Base-by-base conservation (phyloP, 2,888 invertebrate species). In the Drosophila kambysellisi region DNA sequence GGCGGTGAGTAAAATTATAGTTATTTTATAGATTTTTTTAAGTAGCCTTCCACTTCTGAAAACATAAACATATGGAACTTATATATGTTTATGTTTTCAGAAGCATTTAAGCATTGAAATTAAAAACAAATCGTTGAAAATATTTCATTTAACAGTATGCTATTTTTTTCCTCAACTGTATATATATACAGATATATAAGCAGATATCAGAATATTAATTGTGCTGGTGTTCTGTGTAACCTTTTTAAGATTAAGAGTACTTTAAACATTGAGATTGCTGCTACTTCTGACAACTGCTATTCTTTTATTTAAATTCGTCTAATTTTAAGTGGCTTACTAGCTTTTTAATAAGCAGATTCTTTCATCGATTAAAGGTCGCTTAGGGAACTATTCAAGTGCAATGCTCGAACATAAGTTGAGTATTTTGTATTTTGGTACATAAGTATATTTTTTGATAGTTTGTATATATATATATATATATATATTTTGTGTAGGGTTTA, bases 261-360 rank as follows among this genome's bases (percentile, higher is more conserved):
- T 48, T 43, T 20, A 5, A 39, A 29, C 25, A 39, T 43, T 32
- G 57, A 60, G 57, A 57, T 60, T 63, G 53, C 65, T 51, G 79
- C 53, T 66, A 60, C 74, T 66, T 12, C 54, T 53, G 76, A 79
- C 62, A 75, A 70, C 64, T 65, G 62, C 74, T 41, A 33, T 57
- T 67, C 11, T 48, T 60, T 59, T 67, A 64, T 74, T 79, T 91
- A 90, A 91, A 82, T 91, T 83, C 90, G 80, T 89, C 91, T 88
- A 82, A 89, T 79, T 79, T 72, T 81, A 69, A 66, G 46, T 86
- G 76, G 81, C 80, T 82, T 88, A 81, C 76, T 79, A 78, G 76
- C 81, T 82, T 66, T 70, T 68, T 35, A 60, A 76, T 70, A 89
- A 89, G 88, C 86, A 63, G 79, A 76, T 80, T 79, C 59, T 70